These are phyloP conservation scores for Pseudochirops cupreus DNA, from an alignment of 2,797 vertebrate genomes.

Conservation along the genomic window DNA sequence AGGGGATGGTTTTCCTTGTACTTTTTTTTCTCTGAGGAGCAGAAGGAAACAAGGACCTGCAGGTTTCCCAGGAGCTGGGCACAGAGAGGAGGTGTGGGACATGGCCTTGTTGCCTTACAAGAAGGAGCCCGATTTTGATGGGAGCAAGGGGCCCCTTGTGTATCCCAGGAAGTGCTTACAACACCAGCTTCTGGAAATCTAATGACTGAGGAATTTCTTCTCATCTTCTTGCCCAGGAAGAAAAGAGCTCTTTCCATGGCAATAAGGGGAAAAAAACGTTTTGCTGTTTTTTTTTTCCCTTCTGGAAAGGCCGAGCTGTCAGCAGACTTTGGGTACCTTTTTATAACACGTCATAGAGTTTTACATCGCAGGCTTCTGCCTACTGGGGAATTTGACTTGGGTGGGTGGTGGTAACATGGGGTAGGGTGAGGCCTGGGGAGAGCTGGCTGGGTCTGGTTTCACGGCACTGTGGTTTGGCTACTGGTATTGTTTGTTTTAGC, in stretches of 20 bases:
- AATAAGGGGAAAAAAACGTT: neutral
- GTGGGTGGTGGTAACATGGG: slow-evolving; percentile 48
- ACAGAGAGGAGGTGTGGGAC: slow-evolving; percentile 63
- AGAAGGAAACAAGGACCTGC: slow-evolving; percentile 65
- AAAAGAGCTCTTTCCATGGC: neutral
- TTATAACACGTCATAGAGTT: slow-evolving; percentile 21
- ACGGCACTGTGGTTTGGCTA: slow-evolving; percentile 70
- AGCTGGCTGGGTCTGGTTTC: slow-evolving; percentile 59
- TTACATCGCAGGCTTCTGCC: slow-evolving; percentile 11
- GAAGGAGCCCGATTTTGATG: slow-evolving; percentile 53
- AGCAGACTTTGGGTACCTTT: slow-evolving; percentile 11
- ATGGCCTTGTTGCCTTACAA: slow-evolving; percentile 45
- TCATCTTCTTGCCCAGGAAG: slow-evolving; percentile 27
- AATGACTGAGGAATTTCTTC: slow-evolving; percentile 50
- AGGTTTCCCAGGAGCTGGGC: slow-evolving; percentile 51
- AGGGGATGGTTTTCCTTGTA: slow-evolving; percentile 77
- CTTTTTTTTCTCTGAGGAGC: slow-evolving; percentile 70
- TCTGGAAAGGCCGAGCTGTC: slow-evolving; percentile 31
- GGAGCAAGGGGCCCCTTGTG: neutral
- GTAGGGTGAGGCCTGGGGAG: slow-evolving; percentile 17
- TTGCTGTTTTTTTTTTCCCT: neutral
- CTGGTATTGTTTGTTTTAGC: slow-evolving; percentile 70
- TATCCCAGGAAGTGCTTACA: slow-evolving; percentile 43
- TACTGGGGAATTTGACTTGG: slow-evolving; percentile 45
- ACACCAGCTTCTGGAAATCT: slow-evolving; percentile 39